Evolutionary conservation across 2,888 invertebrate genomes (phyloP).

Genomic region (Zhengitettix transpicula): DNA sequence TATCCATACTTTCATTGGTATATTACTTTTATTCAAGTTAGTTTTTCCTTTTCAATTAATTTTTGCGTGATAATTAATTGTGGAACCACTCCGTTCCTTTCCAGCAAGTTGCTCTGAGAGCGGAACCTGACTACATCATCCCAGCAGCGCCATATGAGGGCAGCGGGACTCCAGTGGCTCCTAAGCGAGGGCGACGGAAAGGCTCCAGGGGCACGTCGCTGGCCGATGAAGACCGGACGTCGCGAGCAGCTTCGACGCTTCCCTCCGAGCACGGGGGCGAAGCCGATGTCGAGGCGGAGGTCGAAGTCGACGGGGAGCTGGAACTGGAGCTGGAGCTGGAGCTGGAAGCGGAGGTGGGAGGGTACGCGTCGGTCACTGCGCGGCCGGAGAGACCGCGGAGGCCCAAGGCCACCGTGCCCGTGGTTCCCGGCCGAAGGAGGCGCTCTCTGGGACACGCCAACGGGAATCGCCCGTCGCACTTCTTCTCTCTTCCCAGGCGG

Average conservation of each 20-base stretch:
- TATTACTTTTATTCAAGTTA: too few species aligned
- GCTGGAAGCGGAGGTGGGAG: constrained; percentile 25
- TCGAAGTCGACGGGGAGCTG: constrained; percentile 13
- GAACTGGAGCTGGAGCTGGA: background rate
- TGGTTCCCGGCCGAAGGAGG: constrained; percentile 40
- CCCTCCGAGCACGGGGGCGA: constrained; percentile 28
- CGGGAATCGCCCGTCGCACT: constrained; percentile 26
- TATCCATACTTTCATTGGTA: too few species aligned
- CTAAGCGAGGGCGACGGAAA: constrained; percentile 16
- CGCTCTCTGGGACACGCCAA: constrained; percentile 30
- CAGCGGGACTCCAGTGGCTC: constrained; percentile 16
- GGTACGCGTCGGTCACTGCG: constrained; percentile 49
- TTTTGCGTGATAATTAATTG: background rate
- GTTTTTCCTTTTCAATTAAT: constrained; percentile 1
- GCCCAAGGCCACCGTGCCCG: constrained; percentile 37
- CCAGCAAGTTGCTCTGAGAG: background rate
- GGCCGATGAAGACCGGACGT: constrained; percentile 37
- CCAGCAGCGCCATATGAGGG: constrained; percentile 11
- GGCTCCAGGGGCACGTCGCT: constrained; percentile 34
- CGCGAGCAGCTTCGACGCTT: constrained; percentile 51
- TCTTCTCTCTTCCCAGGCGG: constrained; percentile 47
- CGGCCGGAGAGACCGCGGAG: constrained; percentile 18
- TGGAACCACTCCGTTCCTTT: too few species aligned
- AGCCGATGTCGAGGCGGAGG: constrained; percentile 22
- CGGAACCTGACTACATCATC: constrained; percentile 16